Evolutionary conservation across 2,113 vertebrate genomes (phyloP), one percentile per base, ranked within the genome.

Genomic region (Gambusia affinis): DNA sequence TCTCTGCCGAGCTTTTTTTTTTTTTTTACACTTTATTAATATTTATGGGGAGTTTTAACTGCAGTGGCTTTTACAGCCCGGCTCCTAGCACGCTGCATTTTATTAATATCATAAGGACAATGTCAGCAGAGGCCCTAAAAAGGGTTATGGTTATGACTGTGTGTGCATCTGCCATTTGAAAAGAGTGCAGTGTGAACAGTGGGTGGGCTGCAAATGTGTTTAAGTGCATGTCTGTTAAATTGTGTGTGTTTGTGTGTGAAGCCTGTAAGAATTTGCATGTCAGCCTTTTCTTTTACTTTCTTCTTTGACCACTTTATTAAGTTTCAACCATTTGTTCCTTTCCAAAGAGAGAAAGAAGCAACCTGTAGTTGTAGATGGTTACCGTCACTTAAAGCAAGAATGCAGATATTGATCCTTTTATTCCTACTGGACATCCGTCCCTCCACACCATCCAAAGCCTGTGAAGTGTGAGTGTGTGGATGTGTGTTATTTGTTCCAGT

Each of bases 71-170:
- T 89, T 90, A 90, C 76, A 79, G 82, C 77, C 7, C 12, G 39
- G 77, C 86, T 89, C 82, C 80, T 75, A 85, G 75, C 72, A 74
- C 81, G 33, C 78, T 76, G 85, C 82, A 84, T 84, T 93, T 93
- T 92, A 93, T 92, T 92, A 93, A 92, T 89, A 91, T 91, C 90
- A 88, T 90, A 87, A 93, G 92, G 91, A 92, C 88, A 84, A 88
- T 88, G 90, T 92, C 90, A 92, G 88, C 89, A 91, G 75, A 87
- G 83, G 73, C 72, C 72, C 88, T 87, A 86, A 85, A 86, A 75
- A 88, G 30, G 74, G 85, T 83, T 89, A 87, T 73, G 82, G 81
- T 54, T 83, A 62, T 83, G 75, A 81, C 81, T 73, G 64, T 75
- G 64, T 74, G 64, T 35, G 31, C 3, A 30, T 67, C 24, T 8